Evolutionary conservation across 2,113 vertebrate genomes (phyloP), one percentile per base, ranked within the genome.

Genomic region (Ovibos moschatus): DNA sequence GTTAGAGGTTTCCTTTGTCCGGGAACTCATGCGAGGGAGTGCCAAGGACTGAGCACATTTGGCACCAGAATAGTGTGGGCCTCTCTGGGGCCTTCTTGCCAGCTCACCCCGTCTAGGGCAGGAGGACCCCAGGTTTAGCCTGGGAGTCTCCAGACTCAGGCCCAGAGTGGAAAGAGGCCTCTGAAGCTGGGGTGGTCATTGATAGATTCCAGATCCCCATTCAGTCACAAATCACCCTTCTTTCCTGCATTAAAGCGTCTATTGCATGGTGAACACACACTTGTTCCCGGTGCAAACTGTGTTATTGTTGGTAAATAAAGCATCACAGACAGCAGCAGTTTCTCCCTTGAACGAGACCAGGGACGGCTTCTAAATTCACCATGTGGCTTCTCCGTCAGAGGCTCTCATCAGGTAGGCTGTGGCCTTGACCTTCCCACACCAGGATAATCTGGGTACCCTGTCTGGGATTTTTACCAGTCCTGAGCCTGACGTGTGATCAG

Each of bases 241-340:
- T 40, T 87, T 33, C 92, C 21, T 84, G 8, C 91, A 45, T 53
- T 82, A 36, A 71, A 60, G 10, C 10, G 0, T 85, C 28, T 85
- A 64, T 43, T 84, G 53, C 94, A 92, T 27, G 50, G 74, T 7
- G 51, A 36, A 60, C 23, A 53, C 93, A 58, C 30, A 12, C 14
- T 51, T 16, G 51, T 95, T 79, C 89, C 96, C 64, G 58, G 28
- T 6, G 30, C n/a, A 92, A n/a, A 64, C 30, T 93, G 36, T 89
- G 88, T 93, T 45, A 15, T 92, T 95, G 79, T 53, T 94, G 60
- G 81, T 89, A 58, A 97, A 93, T 86, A 96, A 96, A 96, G 53
- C 62, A 10, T 83, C 95, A 55, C 17, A 5, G 97, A 19, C 33
- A 79, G 85, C 62, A 76, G 43, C 92, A 40, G 45, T 89, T 88